These are phyloP conservation scores for Pectinophora gossypiella DNA, from an alignment of 1,140 invertebrate genomes.

Conservation along the genomic window DNA sequence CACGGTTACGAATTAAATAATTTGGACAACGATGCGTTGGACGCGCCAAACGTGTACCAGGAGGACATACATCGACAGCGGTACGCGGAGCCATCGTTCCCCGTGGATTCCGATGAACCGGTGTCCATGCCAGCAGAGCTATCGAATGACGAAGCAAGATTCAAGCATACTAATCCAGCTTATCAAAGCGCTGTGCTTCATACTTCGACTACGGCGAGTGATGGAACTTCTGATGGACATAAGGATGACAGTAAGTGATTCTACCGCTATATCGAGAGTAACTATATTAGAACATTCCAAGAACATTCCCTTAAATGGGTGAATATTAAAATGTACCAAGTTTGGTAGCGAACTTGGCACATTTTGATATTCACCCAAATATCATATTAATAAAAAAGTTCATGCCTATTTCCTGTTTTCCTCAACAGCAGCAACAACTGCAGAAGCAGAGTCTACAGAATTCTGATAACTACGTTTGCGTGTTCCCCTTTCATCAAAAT, in stretches of 20 bases:
- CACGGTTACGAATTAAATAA: slow-evolving; percentile 79
- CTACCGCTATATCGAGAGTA: too few species aligned
- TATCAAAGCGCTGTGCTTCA: slow-evolving; percentile 83
- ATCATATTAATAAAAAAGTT: too few species aligned
- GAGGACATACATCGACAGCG: slow-evolving; percentile 48
- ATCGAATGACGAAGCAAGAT: slow-evolving; percentile 68
- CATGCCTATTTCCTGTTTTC: too few species aligned
- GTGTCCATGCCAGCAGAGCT: slow-evolving; percentile 70
- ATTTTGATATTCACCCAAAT: too few species aligned
- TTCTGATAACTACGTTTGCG: too few species aligned
- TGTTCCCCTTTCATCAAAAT: too few species aligned
- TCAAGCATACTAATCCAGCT: slow-evolving; percentile 83
- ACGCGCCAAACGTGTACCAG: slow-evolving; percentile 76
- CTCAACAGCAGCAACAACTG: too few species aligned
- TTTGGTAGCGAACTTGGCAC: too few species aligned
- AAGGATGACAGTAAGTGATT: slow-evolving; percentile 68
- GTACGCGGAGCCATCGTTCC: slow-evolving; percentile 46
- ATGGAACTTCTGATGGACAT: slow-evolving; percentile 41
- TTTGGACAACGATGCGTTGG: slow-evolving; percentile 77
- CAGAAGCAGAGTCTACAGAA: too few species aligned
- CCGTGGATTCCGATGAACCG: slow-evolving; percentile 62
- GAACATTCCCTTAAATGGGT: too few species aligned
- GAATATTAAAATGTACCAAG: too few species aligned
- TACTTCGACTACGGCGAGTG: slow-evolving; percentile 65
- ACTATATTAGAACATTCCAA: too few species aligned